Conservation (phyloP, 2,113 vertebrate genomes). For the Leptobrachium leishanense region DNA sequence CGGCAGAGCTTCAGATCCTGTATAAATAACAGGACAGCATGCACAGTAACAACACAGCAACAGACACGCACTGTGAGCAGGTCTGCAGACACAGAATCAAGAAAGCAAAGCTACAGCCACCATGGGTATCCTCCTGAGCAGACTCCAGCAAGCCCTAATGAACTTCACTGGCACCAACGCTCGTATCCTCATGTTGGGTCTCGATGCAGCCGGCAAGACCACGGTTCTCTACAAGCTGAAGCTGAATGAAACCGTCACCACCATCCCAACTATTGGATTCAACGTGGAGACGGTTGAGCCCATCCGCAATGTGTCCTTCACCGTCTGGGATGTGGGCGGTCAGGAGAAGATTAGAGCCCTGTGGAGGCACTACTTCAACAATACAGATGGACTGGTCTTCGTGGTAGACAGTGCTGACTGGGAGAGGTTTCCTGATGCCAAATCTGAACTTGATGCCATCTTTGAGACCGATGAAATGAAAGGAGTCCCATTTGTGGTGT, state of each 20-base stretch:
- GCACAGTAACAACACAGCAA: background rate
- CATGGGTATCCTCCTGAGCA: constrained; percentile 48
- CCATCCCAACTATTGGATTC: constrained; percentile 51
- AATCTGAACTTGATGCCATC: constrained; percentile 24
- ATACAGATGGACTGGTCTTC: constrained; percentile 49
- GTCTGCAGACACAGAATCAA: background rate
- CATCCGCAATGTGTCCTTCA: constrained; percentile 45
- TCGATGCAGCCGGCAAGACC: constrained; percentile 74
- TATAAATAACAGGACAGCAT: constrained; percentile 8
- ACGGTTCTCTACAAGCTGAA: constrained; percentile 64
- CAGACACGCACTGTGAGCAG: background rate
- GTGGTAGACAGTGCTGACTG: constrained; percentile 51
- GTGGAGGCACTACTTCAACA: constrained; percentile 44
- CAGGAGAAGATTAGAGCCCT: constrained; percentile 30
- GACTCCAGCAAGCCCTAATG: constrained; percentile 23
- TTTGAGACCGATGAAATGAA: constrained; percentile 29
- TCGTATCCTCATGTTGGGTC: constrained; percentile 51
- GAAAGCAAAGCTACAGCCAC: background rate
- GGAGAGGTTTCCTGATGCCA: constrained; percentile 42
- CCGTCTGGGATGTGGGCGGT: constrained; percentile 49
- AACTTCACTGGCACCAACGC: constrained; percentile 33
- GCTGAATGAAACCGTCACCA: constrained; percentile 31
- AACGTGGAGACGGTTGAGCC: constrained; percentile 49
- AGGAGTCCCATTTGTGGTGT: constrained; percentile 45
- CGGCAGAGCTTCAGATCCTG: background rate